phyloP scores from a whole-genome alignment of 23 tunicate genomes.

The Ascidia mentula region DNA sequence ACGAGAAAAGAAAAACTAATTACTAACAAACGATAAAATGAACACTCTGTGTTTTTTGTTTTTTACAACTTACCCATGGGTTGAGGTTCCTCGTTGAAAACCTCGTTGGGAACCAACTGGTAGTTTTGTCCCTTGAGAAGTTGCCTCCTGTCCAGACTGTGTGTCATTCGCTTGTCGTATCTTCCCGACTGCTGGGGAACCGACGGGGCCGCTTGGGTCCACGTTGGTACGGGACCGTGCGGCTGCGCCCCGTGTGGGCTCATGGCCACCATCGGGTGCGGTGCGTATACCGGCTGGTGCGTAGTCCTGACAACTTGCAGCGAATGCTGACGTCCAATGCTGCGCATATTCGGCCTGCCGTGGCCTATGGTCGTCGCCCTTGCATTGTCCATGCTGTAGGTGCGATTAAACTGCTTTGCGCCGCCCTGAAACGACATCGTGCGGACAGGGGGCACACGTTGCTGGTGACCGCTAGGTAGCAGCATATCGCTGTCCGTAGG shows the following conservation, averaged over 20 bases:
- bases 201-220: conserved; percentile 9
- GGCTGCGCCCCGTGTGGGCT: background rate
- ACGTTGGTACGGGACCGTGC: background rate
- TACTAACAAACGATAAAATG: too few relatives aligned
- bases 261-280: conserved; percentile 2
- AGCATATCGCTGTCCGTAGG: background rate
- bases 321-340: conserved; percentile 18
- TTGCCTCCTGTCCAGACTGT: background rate
- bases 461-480: background rate
- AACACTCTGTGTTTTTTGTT: too few relatives aligned
- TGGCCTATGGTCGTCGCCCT: conserved; percentile 21
- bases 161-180: conserved; percentile 3
- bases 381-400: conserved; percentile 30
- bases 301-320: background rate
- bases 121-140: background rate
- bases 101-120: background rate
- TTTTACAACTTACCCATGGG: conserved; percentile 1
- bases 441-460: conserved; percentile 14
- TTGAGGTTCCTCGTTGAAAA: background rate
- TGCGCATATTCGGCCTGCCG: background rate
- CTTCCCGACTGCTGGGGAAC: background rate
- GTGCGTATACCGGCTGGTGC: background rate
- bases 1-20: too few relatives aligned
- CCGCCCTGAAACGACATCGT: conserved; percentile 39
- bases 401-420: background rate